phyloP scores from a whole-genome alignment of 2,113 vertebrate genomes.

The Corapipo altera region DNA sequence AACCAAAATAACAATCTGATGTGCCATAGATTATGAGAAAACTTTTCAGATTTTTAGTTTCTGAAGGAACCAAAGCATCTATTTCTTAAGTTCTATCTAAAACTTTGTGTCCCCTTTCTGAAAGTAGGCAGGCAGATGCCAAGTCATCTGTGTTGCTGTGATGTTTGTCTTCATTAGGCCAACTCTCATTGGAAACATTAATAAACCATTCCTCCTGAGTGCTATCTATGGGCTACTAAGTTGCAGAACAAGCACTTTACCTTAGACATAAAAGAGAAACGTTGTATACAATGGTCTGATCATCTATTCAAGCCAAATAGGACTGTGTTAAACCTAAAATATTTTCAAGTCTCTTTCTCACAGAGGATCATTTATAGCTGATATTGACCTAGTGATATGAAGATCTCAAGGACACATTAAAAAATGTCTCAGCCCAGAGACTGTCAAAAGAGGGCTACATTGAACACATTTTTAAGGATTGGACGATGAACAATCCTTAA shows the following conservation, averaged over 20 bases:
- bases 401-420: background rate
- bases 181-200: background rate
- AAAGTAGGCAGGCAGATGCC: background rate
- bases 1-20: background rate
- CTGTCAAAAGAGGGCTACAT: background rate
- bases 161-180: constrained; percentile 12
- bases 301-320: background rate
- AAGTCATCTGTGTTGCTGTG: background rate
- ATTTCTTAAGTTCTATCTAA: constrained; percentile 32
- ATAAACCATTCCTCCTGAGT: constrained; percentile 43
- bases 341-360: background rate
- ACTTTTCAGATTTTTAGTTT: background rate
- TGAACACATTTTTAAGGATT: background rate
- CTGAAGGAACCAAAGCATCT: background rate
- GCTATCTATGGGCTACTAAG: background rate
- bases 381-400: background rate
- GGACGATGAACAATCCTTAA: background rate
- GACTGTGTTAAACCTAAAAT: background rate
- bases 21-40: background rate
- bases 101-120: background rate
- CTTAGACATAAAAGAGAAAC: background rate
- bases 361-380: background rate
- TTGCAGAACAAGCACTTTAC: constrained; percentile 8
- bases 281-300: background rate
- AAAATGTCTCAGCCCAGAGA: background rate